These are phyloP conservation scores for Agrotis ipsilon DNA, from an alignment of 2,888 invertebrate genomes.

Conservation along the genomic window DNA sequence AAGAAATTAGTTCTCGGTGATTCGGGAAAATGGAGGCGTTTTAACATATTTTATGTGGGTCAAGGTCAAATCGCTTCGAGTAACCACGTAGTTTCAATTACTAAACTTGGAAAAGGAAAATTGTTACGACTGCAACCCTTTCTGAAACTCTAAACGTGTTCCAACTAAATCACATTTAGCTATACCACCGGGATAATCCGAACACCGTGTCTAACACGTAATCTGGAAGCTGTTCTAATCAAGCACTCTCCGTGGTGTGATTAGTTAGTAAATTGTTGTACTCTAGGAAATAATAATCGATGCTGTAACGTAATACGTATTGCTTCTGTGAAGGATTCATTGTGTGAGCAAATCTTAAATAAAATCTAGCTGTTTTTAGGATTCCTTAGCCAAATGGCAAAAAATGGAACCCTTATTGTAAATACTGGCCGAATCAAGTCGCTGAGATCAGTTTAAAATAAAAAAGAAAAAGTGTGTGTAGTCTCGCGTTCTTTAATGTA, in stretches of 20 bases:
- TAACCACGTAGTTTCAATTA: background rate
- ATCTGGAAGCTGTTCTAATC: background rate
- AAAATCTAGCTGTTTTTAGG: too few relatives aligned
- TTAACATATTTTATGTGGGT: slow-evolving; percentile 13
- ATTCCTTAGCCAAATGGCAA: too few relatives aligned
- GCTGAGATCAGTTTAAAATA: too few relatives aligned
- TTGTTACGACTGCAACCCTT: background rate
- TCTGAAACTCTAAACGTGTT: background rate
- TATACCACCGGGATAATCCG: background rate
- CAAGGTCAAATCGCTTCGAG: slow-evolving; percentile 6
- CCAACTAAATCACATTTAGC: slow-evolving; percentile 1
- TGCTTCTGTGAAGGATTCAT: too few relatives aligned
- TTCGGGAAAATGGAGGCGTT: slow-evolving; percentile 25
- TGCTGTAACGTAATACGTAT: too few relatives aligned
- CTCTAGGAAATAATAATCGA: background rate
- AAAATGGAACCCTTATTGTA: too few relatives aligned
- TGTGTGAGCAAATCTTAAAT: too few relatives aligned
- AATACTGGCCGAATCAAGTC: too few relatives aligned
- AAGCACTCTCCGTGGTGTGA: background rate
- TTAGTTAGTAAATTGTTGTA: background rate
- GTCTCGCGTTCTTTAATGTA: too few relatives aligned
- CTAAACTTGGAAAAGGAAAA: background rate
- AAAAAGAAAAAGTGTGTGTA: too few relatives aligned
- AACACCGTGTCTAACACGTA: background rate
- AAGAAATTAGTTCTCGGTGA: slow-evolving; percentile 41